Evolutionary conservation across 2,797 vertebrate species (phyloP), one percentile per base, ranked within the genome.

Genomic region (Uromys caudimaculatus): DNA sequence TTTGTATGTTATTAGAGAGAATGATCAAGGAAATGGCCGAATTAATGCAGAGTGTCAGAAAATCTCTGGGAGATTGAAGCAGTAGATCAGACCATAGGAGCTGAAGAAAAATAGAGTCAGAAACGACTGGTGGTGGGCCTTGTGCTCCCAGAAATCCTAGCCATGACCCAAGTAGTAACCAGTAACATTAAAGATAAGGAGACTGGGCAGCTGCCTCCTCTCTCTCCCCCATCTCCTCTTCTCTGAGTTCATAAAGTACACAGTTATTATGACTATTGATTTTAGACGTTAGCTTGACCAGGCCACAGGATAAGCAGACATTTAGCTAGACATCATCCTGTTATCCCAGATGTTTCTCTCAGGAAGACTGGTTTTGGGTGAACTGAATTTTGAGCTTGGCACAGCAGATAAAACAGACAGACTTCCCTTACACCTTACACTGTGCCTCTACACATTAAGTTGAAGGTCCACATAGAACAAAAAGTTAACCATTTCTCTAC

Each of bases 401-500:
- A 75, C 21, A n/a, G 17, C 73, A 17, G 21, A 69, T 47, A 41
- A 88, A 93, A 84, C 24, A 75, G 23, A 84, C 50, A n/a, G n/a
- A 8, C n/a, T 35, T 79, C 32, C 54, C 56, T 73, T 10, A 71
- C 32, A 8, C 41, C 56, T 78, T 16, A 71, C n/a, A 8, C n/a
- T 35, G 13, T 29, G 17, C 3, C 3, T n/a, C 84, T 23, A 76
- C 14, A 10, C n/a, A 75, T 13, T 38, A 44, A 73, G 7, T n/a
- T 64, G 54, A 94, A 82, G 35, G 54, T 29, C 47, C 89, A 13
- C 52, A 27, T 3, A 58, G 29, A 82, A 77, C 13, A 58, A 50
- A 47, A 10, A 0, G 9, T 11, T 81, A 38, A 64, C 6, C 2
- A 29, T 3, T 38, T n/a, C 3, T 24, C 0, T 7, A 14, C 32